Conservation (phyloP, 2,888 invertebrate genomes). For the Hyposoter dolosus region DNA sequence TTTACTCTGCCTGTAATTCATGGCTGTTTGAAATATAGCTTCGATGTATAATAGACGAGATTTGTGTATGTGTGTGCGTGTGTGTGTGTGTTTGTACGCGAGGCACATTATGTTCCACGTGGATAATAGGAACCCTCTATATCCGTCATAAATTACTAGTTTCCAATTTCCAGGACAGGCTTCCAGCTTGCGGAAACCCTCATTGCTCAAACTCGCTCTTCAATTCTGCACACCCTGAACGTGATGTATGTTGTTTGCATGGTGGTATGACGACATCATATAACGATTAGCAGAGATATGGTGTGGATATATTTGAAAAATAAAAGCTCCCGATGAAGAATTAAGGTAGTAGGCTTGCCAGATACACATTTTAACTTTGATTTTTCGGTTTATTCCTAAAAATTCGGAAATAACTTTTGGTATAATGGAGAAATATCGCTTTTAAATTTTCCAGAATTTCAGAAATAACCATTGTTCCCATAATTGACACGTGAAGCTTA, state of each 20-base stretch:
- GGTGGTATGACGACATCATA: slow-evolving; percentile 25
- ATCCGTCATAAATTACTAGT: slow-evolving; percentile 79
- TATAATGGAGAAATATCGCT: too few species aligned
- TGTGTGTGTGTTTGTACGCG: slow-evolving; percentile 20
- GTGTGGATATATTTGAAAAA: slow-evolving; percentile 27
- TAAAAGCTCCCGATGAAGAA: not conserved
- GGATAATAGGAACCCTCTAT: slow-evolving; percentile 35
- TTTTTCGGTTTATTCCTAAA: too few species aligned
- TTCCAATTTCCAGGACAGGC: slow-evolving; percentile 79
- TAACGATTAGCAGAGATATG: slow-evolving; percentile 9
- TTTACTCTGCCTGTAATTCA: slow-evolving; percentile 1
- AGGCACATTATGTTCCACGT: slow-evolving; percentile 46
- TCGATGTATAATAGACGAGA: slow-evolving; percentile 38
- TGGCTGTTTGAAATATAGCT: slow-evolving; percentile 11
- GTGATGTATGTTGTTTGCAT: slow-evolving; percentile 63
- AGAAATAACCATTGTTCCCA: too few species aligned
- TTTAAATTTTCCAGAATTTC: too few species aligned
- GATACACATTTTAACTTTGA: too few species aligned
- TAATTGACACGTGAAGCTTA: too few species aligned
- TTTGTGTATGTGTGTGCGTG: slow-evolving; percentile 15
- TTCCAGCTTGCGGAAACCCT: slow-evolving; percentile 49
- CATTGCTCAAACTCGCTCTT: slow-evolving; percentile 38
- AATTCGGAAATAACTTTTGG: too few species aligned
- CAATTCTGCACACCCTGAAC: slow-evolving; percentile 28
- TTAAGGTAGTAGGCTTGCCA: not conserved